Conservation (phyloP, 2,797 vertebrate genomes). For the Thripadectes ignobilis region DNA sequence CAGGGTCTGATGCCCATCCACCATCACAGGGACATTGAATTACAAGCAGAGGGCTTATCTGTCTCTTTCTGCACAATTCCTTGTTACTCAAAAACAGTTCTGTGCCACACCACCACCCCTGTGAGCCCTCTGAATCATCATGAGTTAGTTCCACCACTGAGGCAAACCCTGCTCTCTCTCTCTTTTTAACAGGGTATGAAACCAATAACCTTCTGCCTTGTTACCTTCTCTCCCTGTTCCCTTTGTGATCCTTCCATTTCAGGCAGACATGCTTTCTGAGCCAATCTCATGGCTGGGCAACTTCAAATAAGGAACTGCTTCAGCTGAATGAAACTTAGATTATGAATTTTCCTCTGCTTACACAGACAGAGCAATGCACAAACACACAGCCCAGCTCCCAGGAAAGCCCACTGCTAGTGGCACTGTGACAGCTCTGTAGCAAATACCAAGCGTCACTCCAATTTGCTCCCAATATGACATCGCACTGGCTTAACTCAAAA, state of each 20-base stretch:
- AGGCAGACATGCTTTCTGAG: background rate
- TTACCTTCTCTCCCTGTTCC: background rate
- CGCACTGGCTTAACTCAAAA: background rate
- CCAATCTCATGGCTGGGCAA: background rate
- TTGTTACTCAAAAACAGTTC: rapidly evolving
- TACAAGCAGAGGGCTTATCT: background rate
- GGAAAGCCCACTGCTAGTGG: background rate
- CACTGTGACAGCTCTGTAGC: background rate
- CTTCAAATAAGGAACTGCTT: background rate
- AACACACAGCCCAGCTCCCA: rapidly evolving
- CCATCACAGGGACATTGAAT: background rate
- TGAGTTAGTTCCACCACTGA: background rate
- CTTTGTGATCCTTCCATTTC: background rate
- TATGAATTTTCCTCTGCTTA: background rate
- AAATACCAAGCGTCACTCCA: background rate
- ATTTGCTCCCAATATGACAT: background rate
- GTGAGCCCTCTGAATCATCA: background rate
- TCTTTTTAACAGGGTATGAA: background rate
- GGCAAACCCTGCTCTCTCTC: background rate
- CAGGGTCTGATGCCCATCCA: background rate
- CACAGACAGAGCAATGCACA: background rate
- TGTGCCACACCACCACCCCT: rapidly evolving
- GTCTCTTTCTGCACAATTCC: background rate
- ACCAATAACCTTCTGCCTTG: background rate
- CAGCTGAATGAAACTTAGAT: background rate